Percentiles rank a stretch among this genome's conserved stretches.
These are phyloP conservation scores for Xenops minutus DNA, from an alignment of 2,797 vertebrate genomes.

Conservation along the genomic window DNA sequence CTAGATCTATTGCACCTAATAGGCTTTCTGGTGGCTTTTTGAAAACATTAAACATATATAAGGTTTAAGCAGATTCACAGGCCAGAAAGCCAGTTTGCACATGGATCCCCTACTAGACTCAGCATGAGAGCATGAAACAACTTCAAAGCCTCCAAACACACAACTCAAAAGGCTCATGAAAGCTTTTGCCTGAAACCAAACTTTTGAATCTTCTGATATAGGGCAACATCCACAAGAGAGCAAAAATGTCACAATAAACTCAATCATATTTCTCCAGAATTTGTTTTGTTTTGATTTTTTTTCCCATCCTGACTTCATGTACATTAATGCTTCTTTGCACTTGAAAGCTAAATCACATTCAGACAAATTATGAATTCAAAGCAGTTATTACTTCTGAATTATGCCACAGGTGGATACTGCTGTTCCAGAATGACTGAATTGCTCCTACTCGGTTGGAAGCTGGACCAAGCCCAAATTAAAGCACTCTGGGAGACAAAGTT, in stretches of 20 bases:
- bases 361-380: neutral
- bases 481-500: neutral
- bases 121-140: neutral
- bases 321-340: neutral
- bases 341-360: neutral
- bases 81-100: neutral
- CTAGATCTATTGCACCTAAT: slow-evolving; percentile 21
- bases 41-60: neutral
- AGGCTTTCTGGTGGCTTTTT: slow-evolving; percentile 17
- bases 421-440: neutral
- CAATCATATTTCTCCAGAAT: neutral
- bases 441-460: neutral
- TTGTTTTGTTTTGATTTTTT: neutral
- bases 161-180: neutral
- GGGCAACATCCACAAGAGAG: neutral
- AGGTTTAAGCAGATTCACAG: slow-evolving; percentile 11
- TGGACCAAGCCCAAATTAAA: neutral
- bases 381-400: neutral
- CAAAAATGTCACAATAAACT: neutral
- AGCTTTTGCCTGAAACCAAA: neutral
- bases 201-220: neutral
- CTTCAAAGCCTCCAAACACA: slow-evolving; percentile 14
- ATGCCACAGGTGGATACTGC: neutral
- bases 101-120: neutral
- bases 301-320: neutral